These are phyloP conservation scores for Nothobranchius kuhntae DNA, from an alignment of 2,113 vertebrate species.

Conservation along the genomic window DNA sequence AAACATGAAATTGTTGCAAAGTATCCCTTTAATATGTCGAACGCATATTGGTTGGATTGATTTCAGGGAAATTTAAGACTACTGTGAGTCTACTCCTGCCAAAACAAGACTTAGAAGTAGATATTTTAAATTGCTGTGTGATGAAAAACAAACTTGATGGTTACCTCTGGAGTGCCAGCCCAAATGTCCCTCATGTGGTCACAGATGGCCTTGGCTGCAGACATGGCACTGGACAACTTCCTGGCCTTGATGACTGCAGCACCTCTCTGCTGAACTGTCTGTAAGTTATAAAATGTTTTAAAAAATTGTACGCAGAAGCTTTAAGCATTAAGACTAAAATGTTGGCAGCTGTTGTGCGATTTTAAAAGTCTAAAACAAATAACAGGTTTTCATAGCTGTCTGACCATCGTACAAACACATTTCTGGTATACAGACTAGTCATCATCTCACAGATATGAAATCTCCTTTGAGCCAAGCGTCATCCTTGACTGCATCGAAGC, in stretches of 20 bases:
- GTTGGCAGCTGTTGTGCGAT: no score
- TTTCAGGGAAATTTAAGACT: no score
- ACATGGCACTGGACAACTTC: slow-evolving; percentile 98
- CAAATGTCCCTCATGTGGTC: slow-evolving; percentile 96
- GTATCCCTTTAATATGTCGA: no score
- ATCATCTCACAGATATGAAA: slow-evolving; percentile 88
- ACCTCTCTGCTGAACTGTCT: slow-evolving; percentile 96
- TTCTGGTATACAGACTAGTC: background rate
- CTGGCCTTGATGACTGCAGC: slow-evolving; percentile 94
- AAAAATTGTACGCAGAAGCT: background rate
- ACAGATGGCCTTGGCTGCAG: slow-evolving; percentile 96
- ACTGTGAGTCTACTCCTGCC: no score
- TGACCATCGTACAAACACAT: no score
- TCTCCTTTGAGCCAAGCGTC: slow-evolving; percentile 95
- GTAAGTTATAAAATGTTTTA: background rate
- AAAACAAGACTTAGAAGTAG: no score
- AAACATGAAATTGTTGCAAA: no score
- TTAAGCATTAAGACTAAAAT: no score
- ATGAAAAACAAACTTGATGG: background rate
- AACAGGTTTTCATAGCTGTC: no score
- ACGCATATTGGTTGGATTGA: no score
- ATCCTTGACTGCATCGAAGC: slow-evolving; percentile 91
- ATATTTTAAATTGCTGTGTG: no score
- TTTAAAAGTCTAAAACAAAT: no score
- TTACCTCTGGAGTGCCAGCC: slow-evolving; percentile 92